These are phyloP conservation scores for Hedychridium roseum DNA, from an alignment of 2,888 invertebrate species.

Conservation along the genomic window DNA sequence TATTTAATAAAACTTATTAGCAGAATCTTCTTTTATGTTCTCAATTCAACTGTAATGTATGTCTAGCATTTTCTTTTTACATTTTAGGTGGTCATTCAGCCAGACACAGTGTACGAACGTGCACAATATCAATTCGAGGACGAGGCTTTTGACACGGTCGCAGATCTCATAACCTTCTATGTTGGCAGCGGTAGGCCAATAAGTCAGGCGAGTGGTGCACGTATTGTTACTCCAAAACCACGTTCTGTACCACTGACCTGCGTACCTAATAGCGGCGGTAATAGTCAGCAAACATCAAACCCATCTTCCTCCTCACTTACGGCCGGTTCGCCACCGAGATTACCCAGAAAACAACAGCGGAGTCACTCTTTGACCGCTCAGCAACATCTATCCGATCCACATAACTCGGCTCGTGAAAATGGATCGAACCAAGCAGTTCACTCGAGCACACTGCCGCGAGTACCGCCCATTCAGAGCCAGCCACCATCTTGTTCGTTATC, in stretches of 20 bases:
- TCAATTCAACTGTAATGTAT: too few species aligned
- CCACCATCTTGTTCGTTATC: constrained; percentile 57
- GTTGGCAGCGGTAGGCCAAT: constrained; percentile 90
- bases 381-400: constrained; percentile 35
- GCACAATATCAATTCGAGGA: constrained; percentile 95
- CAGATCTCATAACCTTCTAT: constrained; percentile 92
- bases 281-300: constrained; percentile 58
- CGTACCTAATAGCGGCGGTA: constrained; percentile 43
- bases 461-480: constrained; percentile 54
- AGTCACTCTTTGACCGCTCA: constrained; percentile 81
- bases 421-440: constrained; percentile 38
- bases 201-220: constrained; percentile 87
- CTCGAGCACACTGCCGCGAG: constrained; percentile 55
- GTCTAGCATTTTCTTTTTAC: too few species aligned
- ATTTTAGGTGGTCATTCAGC: constrained; percentile 79
- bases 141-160: constrained; percentile 91
- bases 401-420: constrained; percentile 15
- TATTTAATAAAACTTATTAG: too few species aligned
- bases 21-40: too few species aligned
- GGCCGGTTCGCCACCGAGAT: constrained; percentile 58
- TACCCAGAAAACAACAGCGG: constrained; percentile 71
- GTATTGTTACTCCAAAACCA: constrained; percentile 86
- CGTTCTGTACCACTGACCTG: constrained; percentile 75
- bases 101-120: constrained; percentile 90
- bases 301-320: constrained; percentile 69